Percentiles rank a stretch among this genome's conserved stretches.
Evolutionary conservation across 2,113 vertebrate genomes (phyloP).

Genomic region (Pomatorhinus ruficollis): DNA sequence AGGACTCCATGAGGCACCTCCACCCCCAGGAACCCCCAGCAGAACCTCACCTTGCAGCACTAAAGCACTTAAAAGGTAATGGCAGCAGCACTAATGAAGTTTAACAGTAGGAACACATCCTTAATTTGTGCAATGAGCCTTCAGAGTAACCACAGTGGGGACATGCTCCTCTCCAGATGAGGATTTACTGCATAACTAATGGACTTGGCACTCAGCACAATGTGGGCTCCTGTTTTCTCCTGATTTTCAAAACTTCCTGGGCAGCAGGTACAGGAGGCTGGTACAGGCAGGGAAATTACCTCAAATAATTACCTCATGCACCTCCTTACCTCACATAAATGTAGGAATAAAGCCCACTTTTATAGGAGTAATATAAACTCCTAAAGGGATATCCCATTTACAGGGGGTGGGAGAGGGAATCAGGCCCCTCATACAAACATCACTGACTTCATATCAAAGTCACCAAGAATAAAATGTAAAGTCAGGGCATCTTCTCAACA

Average conservation of each 20-base stretch:
- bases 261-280: not conserved
- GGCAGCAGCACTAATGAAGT: not conserved
- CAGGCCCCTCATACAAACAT: not conserved
- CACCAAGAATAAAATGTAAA: not conserved
- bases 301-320: no score
- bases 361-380: not conserved
- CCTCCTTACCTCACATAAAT: not conserved
- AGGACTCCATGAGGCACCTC: not conserved
- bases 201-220: not conserved
- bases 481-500: not conserved
- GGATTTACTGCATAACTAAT: not conserved
- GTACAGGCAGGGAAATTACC: not conserved
- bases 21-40: rapidly evolving
- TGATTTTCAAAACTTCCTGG: not conserved
- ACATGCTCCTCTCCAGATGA: not conserved
- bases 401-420: not conserved
- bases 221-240: not conserved
- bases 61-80: not conserved
- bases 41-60: not conserved
- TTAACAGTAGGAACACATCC: not conserved
- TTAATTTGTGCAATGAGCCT: not conserved
- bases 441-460: not conserved
- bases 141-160: not conserved
- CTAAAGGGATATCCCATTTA: not conserved
- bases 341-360: not conserved